Percentiles rank a stretch among this genome's conserved stretches.
These are phyloP conservation scores for Sebastes alutus DNA, from an alignment of 2,797 vertebrate genomes.

Conservation along the genomic window DNA sequence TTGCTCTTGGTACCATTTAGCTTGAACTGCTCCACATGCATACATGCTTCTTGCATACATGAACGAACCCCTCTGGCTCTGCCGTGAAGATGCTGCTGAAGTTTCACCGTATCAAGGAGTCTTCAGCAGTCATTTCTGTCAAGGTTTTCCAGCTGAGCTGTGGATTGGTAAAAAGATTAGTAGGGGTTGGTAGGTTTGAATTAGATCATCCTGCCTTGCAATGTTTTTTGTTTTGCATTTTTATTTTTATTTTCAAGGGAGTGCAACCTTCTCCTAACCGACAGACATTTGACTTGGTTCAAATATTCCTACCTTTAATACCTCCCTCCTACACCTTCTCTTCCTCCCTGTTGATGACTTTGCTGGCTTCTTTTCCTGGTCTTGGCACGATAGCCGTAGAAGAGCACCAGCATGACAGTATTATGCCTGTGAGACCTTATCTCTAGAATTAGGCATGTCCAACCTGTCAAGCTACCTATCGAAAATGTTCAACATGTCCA, in stretches of 20 bases:
- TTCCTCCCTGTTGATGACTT: conserved; percentile 41
- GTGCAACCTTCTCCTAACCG: conserved; percentile 18
- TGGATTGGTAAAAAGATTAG: conserved; percentile 62
- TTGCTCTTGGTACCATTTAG: conserved; percentile 71
- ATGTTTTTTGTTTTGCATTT: conserved; percentile 63
- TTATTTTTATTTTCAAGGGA: conserved; percentile 33
- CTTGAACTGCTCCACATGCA: conserved; percentile 76
- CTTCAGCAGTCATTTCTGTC: conserved; percentile 60
- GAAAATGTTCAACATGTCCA: conserved; percentile 33
- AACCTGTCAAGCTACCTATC: conserved; percentile 35
- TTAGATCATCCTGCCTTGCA: conserved; percentile 88
- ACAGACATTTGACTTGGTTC: conserved; percentile 35
- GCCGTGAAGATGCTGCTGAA: conserved; percentile 62
- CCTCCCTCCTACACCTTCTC: conserved; percentile 30
- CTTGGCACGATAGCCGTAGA: conserved; percentile 28
- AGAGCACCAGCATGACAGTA: conserved; percentile 53
- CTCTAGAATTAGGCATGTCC: conserved; percentile 27
- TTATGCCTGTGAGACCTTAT: conserved; percentile 17
- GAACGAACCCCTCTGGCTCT: conserved; percentile 50
- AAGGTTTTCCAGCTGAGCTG: conserved; percentile 50
- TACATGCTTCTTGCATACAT: conserved; percentile 74
- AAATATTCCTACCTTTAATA: conserved; percentile 24
- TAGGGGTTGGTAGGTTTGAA: conserved; percentile 77
- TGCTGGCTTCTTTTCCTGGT: conserved; percentile 54
- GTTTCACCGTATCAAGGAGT: conserved; percentile 51